These are phyloP conservation scores for Atrichornis clamosus DNA, from an alignment of 2,113 vertebrate species.

Conservation along the genomic window DNA sequence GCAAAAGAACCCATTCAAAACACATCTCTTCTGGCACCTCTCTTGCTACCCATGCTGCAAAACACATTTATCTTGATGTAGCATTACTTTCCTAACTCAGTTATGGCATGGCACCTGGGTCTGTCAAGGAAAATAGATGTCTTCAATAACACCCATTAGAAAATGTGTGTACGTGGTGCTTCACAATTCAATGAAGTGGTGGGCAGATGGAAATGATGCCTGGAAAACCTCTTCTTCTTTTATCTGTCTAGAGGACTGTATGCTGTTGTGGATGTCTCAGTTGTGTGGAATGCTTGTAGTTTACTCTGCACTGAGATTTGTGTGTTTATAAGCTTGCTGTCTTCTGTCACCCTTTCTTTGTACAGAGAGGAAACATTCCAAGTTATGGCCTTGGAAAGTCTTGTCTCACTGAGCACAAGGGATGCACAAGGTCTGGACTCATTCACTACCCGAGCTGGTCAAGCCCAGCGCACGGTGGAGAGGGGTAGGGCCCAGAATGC, in stretches of 20 bases:
- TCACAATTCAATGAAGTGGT: conserved; percentile 11
- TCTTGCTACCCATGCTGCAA: background rate
- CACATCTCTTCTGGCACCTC: background rate
- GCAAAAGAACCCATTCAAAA: background rate
- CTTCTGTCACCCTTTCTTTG: background rate
- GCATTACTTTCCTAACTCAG: background rate
- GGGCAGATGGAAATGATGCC: background rate
- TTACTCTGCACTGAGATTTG: background rate
- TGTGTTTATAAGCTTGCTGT: background rate
- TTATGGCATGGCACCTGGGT: background rate
- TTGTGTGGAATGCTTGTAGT: background rate
- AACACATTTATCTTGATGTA: background rate
- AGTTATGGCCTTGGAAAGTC: background rate
- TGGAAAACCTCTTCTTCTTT: background rate
- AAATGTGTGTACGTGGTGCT: background rate
- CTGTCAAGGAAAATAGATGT: conserved; percentile 33
- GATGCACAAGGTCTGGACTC: background rate
- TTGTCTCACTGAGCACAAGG: background rate
- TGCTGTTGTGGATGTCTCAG: background rate
- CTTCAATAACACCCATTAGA: conserved; percentile 33
- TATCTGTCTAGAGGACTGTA: background rate
- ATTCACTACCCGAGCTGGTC: fast-evolving
- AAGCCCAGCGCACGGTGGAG: fast-evolving
- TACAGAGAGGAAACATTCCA: background rate
- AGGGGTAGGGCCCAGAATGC: fast-evolving